Percentiles rank a stretch among this genome's conserved stretches.
Evolutionary conservation across 2,113 vertebrate species (phyloP).

Genomic region (Chlamydotis undulata): DNA sequence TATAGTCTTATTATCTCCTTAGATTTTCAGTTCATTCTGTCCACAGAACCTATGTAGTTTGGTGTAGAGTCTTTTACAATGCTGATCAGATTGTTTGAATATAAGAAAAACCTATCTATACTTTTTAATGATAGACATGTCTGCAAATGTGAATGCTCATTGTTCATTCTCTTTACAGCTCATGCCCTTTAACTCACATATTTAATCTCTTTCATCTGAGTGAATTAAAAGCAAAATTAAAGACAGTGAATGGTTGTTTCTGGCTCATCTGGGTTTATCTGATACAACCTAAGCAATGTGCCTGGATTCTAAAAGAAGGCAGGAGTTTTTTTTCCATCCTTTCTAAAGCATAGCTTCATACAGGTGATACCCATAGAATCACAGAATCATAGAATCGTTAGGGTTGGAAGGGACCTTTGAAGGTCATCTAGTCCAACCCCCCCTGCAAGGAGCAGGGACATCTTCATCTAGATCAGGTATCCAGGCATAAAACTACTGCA

Average conservation of each 20-base stretch:
- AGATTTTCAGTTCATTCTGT: neutral
- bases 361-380: neutral
- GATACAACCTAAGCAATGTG: neutral
- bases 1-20: neutral
- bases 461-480: too few relatives aligned
- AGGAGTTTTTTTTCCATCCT: neutral
- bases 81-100: neutral
- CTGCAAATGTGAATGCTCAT: neutral
- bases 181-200: neutral
- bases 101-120: neutral
- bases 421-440: too few relatives aligned
- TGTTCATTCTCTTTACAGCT: neutral
- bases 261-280: neutral
- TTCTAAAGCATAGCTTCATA: neutral
- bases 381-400: too few relatives aligned
- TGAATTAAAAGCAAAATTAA: constrained; percentile 31
- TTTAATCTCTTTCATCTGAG: constrained; percentile 1
- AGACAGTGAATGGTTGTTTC: neutral
- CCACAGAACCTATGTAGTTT: neutral
- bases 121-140: neutral
- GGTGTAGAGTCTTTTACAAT: neutral
- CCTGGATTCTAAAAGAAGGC: neutral
- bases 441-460: too few relatives aligned
- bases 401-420: too few relatives aligned
- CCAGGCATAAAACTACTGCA: neutral